Base-by-base conservation (phyloP, 1,140 invertebrate genomes). In the Hyles vespertilio region DNA sequence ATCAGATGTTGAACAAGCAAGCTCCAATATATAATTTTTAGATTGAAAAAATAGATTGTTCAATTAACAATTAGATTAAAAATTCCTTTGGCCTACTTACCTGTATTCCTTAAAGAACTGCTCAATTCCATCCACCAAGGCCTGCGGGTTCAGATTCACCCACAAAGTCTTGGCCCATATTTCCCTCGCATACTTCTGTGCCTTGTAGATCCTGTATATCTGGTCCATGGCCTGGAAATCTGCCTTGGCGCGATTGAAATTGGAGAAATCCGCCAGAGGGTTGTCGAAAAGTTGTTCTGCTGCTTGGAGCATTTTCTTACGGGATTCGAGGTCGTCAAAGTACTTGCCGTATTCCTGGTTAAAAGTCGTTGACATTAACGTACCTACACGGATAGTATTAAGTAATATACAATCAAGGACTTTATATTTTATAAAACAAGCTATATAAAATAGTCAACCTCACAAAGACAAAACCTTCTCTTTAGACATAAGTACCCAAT, bases 211-310 rank as follows among this genome's bases (percentile, higher is more conserved):
- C 64, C 93, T 92, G 77, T 94, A 98, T 22, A 98, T 83, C 65
- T 91, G 68, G 61, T 95, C 91, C 89, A 97, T 91, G 5, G 91
- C 91, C 33, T 93, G 91, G 79, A 93, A 96, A 63, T 97, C 94
- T 7, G 91, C 89, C 74, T 94, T 94, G 0, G 94, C 90, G 51
- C 92, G 90, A 4, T 93, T 78, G 74, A 96, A 95, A 49, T 92
- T 91, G 0, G 94, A 92, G 74, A 97, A 98, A 81, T 96, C 93
- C 0, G 94, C 93, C 33, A 96, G 91, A 6, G 94, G 92, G 63
- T 97, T 92, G 69, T 97, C 95, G 86, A 98, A 98, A 2, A 98
- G 88, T 66, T 94, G 92, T 86, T 98, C 96, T 0, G 95, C 95
- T 53, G 94, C 84, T 56, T 93, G 91, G 32, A 98, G 88, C 44